Base-by-base conservation (phyloP, 2,888 invertebrate species). In the Noctuana brunneofusca region DNA sequence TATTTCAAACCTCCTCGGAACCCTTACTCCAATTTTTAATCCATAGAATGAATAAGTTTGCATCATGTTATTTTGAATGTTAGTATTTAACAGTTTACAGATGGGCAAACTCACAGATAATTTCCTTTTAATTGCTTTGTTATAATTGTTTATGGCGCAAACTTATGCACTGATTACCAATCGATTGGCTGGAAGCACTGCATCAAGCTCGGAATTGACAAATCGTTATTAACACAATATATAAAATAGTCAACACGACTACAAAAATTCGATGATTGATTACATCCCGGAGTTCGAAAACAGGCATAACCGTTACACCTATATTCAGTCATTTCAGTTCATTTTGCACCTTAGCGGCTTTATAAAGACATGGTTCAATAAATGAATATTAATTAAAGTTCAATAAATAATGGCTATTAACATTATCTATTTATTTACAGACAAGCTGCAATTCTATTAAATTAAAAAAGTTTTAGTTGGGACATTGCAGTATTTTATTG, bases 241-340 rank as follows among this genome's bases (percentile, higher is more conserved):
- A 49, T 24, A 20, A 22, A 49, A 49, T 24, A 49, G 35, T 58
- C 32, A 32, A 48, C 24, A 35, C 24, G 58, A 50, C 50, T 58
- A 58, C 27, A 18, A 58, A 56, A 50, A 58, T 58, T 58, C 50
- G 58, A 58, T 52, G 49, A 27, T 12, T 24, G 35, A 54, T 49
- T 49, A 43, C 50, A 41, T 50, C 63, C 62, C 63, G 63, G 63
- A 63, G 56, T 52, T 57, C 56, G 3, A 43, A n/a, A 24, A 41
- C 3, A 38, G 43, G 41, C 58, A 27, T 32, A 41, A 52, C 58
- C 58, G 58, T 41, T 52, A 50, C 41, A 52, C 58, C 58, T n/a
- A 27, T 22, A 48, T 14, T 24, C 24, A 27, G 14, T 14, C 49
- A 27, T 22, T 22, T 22, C n/a, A 22, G n/a, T 20, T 22, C 2